Evolutionary conservation across 2,888 invertebrate genomes (phyloP), one percentile per base, ranked within the genome.

Genomic region (Rotaria socialis): DNA sequence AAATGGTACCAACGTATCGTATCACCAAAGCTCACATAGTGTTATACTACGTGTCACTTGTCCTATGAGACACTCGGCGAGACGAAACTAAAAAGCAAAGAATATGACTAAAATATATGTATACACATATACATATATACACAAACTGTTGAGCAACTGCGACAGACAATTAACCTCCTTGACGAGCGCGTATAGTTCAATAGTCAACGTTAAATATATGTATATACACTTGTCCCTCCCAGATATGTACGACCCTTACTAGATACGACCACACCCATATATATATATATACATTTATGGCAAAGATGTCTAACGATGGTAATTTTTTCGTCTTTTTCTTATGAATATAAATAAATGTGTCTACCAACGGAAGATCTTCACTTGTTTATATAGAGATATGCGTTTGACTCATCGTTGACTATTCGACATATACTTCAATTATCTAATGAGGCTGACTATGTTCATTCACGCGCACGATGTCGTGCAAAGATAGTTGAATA

Each of bases 71-170:
- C 67, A 67, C 35, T 35, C 5, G 67, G 35, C 67, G 16, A 67
- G 67, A 67, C 67, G 67, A 67, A 67, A 67, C 11, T 8, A 67
- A 67, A 67, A 67, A 35, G 27, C 24, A 67, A 67, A 67, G 67
- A 67, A 67, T 67, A 67, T 67, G 67, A 67, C 67, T 67, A 67
- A 67, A 67, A 67, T 67, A 67, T 67, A 67, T 14, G n/a, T n/a
- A n/a, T n/a, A n/a, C n/a, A n/a, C n/a, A n/a, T n/a, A n/a, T n/a
- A n/a, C n/a, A n/a, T n/a, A 67, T 67, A 35, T 27, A 67, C 16
- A 35, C 67, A 67, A 67, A 16, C 67, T 35, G 35, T 67, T 67
- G 67, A 67, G 35, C 67, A 35, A 67, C 67, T 67, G 11, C 67
- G 67, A 67, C 35, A 67, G 27, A 67, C 67, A 67, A 67, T 67